These are phyloP conservation scores for Misgurnus anguillicaudatus DNA, from an alignment of 2,113 vertebrate genomes.

Conservation along the genomic window DNA sequence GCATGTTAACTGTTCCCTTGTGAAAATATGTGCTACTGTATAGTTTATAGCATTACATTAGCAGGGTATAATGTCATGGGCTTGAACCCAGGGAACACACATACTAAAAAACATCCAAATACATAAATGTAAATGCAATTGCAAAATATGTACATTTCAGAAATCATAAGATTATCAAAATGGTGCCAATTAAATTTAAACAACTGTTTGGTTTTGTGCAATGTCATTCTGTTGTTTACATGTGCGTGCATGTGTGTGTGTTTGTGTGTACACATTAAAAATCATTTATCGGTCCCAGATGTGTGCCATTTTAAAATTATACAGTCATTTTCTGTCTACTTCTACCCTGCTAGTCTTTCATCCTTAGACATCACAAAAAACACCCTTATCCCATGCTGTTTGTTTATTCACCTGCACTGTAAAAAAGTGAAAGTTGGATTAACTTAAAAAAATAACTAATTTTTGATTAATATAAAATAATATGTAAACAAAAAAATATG, in stretches of 20 bases:
- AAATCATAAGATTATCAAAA: too few species aligned
- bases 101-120: too few species aligned
- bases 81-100: too few species aligned
- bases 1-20: too few species aligned
- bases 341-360: neutral
- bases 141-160: neutral
- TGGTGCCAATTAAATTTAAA: neutral
- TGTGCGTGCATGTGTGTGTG: neutral
- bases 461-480: too few species aligned
- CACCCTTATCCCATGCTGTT: neutral
- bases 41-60: too few species aligned
- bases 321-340: neutral
- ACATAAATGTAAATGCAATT: neutral
- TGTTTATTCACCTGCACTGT: neutral
- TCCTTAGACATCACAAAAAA: neutral
- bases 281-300: conserved; percentile 32
- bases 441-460: too few species aligned
- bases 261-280: neutral
- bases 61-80: too few species aligned
- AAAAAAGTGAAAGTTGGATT: too few species aligned
- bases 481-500: too few species aligned
- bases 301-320: neutral
- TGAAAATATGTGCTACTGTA: too few species aligned
- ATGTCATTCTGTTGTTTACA: neutral
- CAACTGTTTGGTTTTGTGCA: neutral